Base-by-base conservation (phyloP, 2,113 vertebrate genomes). In the Pelecanoides urinatrix region DNA sequence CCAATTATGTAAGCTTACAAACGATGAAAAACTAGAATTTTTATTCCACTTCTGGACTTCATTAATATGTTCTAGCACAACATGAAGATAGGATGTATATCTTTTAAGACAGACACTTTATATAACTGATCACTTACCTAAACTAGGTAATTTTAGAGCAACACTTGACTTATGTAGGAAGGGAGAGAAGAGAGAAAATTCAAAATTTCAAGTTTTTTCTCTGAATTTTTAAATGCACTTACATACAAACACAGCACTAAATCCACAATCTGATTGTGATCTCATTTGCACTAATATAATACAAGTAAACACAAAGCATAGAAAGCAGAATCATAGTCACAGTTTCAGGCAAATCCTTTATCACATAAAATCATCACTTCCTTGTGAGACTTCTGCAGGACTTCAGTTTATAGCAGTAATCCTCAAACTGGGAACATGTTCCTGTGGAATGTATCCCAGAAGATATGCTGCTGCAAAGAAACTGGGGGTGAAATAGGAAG, bases 1-100 rank as follows among this genome's bases (percentile, higher is more conserved):
- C 3, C 66, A 88, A 50, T 36, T 80, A 86, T 63, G 19, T 77
- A 87, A 67, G 53, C 49, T 78, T 81, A 84, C 44, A 44, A 82
- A 50, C 7, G 86, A 61, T 34, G 44, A 86, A 75, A 89, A 88
- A 42, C 16, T 91, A 45, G n/a, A 50, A 38, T 19, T 77, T 91
- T 91, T 75, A 78, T 89, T 91, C 62, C 4, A 36, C 59, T 94
- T 91, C 34, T 59, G 66, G 77, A 88, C 47, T 86, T 78, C 34
- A 52, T 40, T 34, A 10, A 44, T 76, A 36, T 30, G 26, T 66
- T 82, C 58, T 77, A 74, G 40, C 78, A 76, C 45, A 77, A 74
- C 1, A 7, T 32, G 36, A 96, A 84, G 58, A 73, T 2, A 68
- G 15, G 20, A 67, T 65, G 26, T 44, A 2, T 73, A 71, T 61